phyloP scores from a whole-genome alignment of 2,797 vertebrate genomes.

The Xerus rutilus region DNA sequence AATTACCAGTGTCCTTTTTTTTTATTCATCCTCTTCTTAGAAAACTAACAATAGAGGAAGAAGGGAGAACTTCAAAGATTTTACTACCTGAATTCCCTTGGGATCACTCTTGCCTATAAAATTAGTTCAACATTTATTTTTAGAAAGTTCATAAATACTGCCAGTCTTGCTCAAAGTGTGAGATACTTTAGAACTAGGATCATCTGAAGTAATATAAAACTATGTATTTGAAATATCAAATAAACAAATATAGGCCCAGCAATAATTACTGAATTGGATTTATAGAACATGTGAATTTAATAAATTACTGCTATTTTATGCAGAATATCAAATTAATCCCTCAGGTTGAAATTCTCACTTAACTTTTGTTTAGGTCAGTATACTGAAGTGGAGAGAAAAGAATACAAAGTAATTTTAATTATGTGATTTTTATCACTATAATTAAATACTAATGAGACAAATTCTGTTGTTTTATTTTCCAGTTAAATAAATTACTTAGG shows the following conservation, averaged over 20 bases:
- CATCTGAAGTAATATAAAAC: slow-evolving; percentile 20
- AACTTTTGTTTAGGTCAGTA: slow-evolving; percentile 28
- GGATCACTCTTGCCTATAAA: background rate
- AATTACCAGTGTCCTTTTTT: background rate
- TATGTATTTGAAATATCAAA: background rate
- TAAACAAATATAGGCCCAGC: background rate
- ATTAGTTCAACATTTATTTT: slow-evolving; percentile 32
- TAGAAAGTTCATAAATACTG: background rate
- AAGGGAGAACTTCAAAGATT: slow-evolving; percentile 46
- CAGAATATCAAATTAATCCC: slow-evolving; percentile 5
- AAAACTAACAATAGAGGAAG: background rate
- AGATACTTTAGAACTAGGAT: background rate
- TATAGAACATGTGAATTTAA: slow-evolving; percentile 42
- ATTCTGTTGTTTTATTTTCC: slow-evolving; percentile 36
- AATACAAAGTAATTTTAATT: slow-evolving; percentile 54
- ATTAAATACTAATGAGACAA: slow-evolving; percentile 29
- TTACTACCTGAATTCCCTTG: background rate
- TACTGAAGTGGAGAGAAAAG: slow-evolving; percentile 7
- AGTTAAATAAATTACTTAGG: slow-evolving; percentile 16
- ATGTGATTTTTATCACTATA: slow-evolving; percentile 50
- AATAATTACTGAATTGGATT: slow-evolving; percentile 19
- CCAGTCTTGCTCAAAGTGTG: background rate
- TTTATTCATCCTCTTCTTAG: background rate
- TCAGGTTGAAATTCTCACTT: slow-evolving; percentile 28
- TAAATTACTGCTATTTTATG: slow-evolving; percentile 22